Evolutionary conservation across 2,888 invertebrate species (phyloP), one percentile per base, ranked within the genome.

Genomic region (Euclidia mi): DNA sequence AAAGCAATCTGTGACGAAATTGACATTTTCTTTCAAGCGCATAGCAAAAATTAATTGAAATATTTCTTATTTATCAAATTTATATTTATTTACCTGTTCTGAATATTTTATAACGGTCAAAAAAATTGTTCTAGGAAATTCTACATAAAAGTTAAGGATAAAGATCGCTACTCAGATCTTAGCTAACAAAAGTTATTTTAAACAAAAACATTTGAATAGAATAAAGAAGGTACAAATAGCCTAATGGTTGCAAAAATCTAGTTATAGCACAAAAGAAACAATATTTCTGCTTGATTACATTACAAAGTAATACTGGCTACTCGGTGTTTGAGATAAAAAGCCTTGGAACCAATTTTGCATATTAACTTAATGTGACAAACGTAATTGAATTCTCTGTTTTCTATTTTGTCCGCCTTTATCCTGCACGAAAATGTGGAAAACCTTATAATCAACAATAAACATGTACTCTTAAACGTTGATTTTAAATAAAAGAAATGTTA

Each of bases 321-420:
- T 74, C 74, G 71, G 57, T 79, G 84, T 88, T 78, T 82, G 79
- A 82, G 79, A 79, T 78, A 89, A 90, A 89, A 89, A 87, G 76
- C 82, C 79, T 81, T 80, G 68, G 74, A 86, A 82, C 83, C 83
- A 88, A 90, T 90, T 91, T 91, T 88, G 87, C 89, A 91, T 89
- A 89, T 89, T 89, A 90, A 90, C 85, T 90, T 91, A 89, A 91
- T 89, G 87, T 89, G 87, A 84, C 85, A 85, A 86, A 84, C 82
- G 80, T 90, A 90, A 92, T 90, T 90, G 85, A 80, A 86, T 90
- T 91, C 82, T 79, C 81, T 81, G 82, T 87, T 87, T 82, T 82
- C 79, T 81, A 84, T 85, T 85, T 77, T 45, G 48, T 53, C 56
- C 55, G 65, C 61, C 60, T 73, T 73, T 65, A 60, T 68, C 56